These are phyloP conservation scores for Ethmia dodecea DNA, from an alignment of 2,888 invertebrate genomes.

Conservation along the genomic window DNA sequence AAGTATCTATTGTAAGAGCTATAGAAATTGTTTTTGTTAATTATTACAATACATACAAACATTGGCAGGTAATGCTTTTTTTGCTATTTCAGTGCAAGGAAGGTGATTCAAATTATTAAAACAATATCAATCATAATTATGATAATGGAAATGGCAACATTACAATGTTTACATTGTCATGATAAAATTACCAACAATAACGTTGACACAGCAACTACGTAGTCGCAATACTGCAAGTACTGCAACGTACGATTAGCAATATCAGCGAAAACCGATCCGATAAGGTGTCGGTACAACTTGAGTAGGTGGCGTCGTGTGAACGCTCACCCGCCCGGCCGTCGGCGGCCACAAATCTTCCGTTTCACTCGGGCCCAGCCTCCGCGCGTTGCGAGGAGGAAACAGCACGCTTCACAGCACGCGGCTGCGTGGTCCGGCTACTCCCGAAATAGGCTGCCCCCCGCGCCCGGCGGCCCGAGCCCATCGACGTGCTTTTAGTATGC, in stretches of 20 bases:
- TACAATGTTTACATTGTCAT: too few species aligned
- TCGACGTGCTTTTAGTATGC: conserved; percentile 79
- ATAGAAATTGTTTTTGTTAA: too few species aligned
- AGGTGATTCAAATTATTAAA: too few species aligned
- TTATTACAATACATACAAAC: too few species aligned
- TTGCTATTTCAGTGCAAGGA: too few species aligned
- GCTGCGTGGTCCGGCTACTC: conserved; percentile 74
- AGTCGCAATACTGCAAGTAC: conserved; percentile 8
- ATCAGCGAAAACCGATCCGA: neutral
- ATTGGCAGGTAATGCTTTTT: too few species aligned
- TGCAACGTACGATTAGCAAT: too few species aligned
- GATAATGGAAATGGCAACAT: too few species aligned
- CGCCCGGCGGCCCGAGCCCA: conserved; percentile 54
- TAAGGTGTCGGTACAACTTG: conserved; percentile 6
- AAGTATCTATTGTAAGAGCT: too few species aligned
- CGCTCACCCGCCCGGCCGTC: conserved; percentile 36
- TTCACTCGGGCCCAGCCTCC: conserved; percentile 74
- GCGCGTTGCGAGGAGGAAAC: conserved; percentile 68
- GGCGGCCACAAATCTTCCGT: conserved; percentile 73
- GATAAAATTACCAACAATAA: too few species aligned
- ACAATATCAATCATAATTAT: too few species aligned
- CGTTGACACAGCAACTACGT: too few species aligned
- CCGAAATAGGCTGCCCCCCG: conserved; percentile 72
- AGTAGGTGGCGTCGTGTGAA: conserved; percentile 22
- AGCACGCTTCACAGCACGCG: conserved; percentile 76